Evolutionary conservation across 1,140 invertebrate genomes (phyloP), one percentile per base, ranked within the genome.

Genomic region (Arctopsyche grandis): DNA sequence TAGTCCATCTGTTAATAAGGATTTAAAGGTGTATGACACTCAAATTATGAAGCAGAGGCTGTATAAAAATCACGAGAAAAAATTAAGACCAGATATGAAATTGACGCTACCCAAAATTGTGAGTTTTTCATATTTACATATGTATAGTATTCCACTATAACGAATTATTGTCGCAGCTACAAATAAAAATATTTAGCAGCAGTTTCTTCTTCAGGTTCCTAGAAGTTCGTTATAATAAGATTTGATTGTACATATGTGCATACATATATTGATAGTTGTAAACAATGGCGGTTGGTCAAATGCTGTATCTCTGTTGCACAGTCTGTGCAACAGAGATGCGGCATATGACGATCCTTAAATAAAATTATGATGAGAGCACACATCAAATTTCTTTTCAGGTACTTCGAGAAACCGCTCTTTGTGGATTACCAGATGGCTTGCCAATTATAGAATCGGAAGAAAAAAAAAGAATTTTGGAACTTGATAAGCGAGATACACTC

Each of bases 391-490:
- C 9, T 19, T 60, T 60, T 16, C 69, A 19, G 19, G n/a, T 75
- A 12, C 76, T 73, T 19, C 58, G 58, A 24, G 48, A 60, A 66
- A 69, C 12, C 5, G 4, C 22, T 4, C 5, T 38, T 16, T 63
- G 66, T 80, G 88, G 86, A 80, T 92, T 91, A 0, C 92, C 91
- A 82, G 89, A 91, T 77, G 91, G 92, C 0, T 90, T 91, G 82
- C 87, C 88, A 21, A 93, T 93, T 78, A 88, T 89, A 5, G 91
- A 92, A 81, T 87, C 89, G 1, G 92, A 93, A 82, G 92, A 93
- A 83, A 88, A 89, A 22, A 90, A 92, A 81, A 87, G 92, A 7
- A 81, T 91, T 14, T 89, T 88, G 63, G 84, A 87, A 56, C 81
- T 93, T 75, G 89, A 90, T 0, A 90, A 93, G 83, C 84, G 92